A percentile compares a stretch with the other conserved stretches of the same genome.
phyloP scores from a whole-genome alignment of 2,113 vertebrate species.

The Mesembrinibis cayennensis region DNA sequence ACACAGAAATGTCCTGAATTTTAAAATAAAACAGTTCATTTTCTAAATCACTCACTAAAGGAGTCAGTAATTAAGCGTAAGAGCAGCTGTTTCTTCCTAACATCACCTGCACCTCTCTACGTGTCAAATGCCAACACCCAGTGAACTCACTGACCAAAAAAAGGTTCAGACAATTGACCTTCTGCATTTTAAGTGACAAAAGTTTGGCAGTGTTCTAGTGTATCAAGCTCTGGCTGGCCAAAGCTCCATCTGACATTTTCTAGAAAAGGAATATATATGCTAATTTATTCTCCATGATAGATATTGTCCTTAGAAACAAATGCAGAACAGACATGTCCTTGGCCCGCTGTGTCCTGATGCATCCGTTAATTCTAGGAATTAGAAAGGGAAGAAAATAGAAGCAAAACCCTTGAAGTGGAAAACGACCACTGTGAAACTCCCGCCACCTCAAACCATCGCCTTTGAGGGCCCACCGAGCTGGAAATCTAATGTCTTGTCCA shows the following conservation, averaged over 20 bases:
- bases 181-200: background rate
- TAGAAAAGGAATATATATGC: conserved; percentile 27
- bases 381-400: background rate
- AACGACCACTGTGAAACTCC: background rate
- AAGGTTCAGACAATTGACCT: background rate
- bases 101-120: background rate
- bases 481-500: background rate
- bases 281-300: conserved; percentile 28
- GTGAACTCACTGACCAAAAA: background rate
- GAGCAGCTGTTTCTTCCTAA: background rate
- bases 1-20: background rate
- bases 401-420: background rate
- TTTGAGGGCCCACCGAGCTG: background rate
- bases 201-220: background rate
- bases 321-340: background rate
- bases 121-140: background rate
- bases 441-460: background rate
- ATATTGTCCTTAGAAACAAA: conserved; percentile 31
- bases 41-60: background rate
- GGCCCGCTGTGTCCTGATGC: background rate
- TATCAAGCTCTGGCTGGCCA: background rate
- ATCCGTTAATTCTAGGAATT: background rate
- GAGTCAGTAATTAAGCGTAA: background rate
- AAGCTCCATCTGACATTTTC: background rate
- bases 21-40: conserved; percentile 1